Evolutionary conservation across 2,888 invertebrate species (phyloP), one percentile per base, ranked within the genome.

Genomic region (Himalopsyche tibetana): DNA sequence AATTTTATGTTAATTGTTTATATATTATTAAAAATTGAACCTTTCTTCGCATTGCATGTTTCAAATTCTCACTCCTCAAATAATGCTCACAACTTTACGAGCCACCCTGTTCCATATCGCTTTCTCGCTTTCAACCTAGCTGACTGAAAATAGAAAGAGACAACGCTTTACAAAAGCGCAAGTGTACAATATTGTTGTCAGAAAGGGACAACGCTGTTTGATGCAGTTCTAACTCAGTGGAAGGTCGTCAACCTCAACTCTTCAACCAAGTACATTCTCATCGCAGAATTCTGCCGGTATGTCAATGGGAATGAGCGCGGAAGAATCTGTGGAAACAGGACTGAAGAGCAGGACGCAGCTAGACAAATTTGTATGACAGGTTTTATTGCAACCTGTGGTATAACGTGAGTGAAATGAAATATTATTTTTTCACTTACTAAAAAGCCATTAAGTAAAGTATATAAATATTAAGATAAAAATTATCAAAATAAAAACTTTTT

Each of bases 171-270:
- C 63, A 63, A 63, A 19, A 63, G 9, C 28, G 63, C 28, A 6
- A 9, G 8, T 8, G 63, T 6, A 63, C 19, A 63, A 19, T 63
- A 63, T 11, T 63, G 63, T 9, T 63, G 63, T 19, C 28, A 19
- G 28, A 63, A 63, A 63, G 63, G 28, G 63, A 19, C 63, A 28
- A 63, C n/a, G 11, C 28, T 63, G 11, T 19, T 63, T 19, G 63
- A 28, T 63, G 63, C 63, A 63, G 19, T 19, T 63, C 63, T 63
- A 5, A 19, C 63, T n/a, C 15, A 19, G 63, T 19, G 63, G 63
- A 63, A 19, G 63, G 63, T 63, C 63, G 63, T 63, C 63, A 63
- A 63, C 63, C 63, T 63, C 63, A 19, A 63, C 63, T 63, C 63
- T 63, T 63, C 63, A 63, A 28, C 63, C 19, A 8, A 15, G 63